A percentile compares a stretch with the other conserved stretches of the same genome.
These are phyloP conservation scores for Agelas oroides DNA, from an alignment of 37 sponge, comb jelly and placozoan genomes.

Conservation along the genomic window DNA sequence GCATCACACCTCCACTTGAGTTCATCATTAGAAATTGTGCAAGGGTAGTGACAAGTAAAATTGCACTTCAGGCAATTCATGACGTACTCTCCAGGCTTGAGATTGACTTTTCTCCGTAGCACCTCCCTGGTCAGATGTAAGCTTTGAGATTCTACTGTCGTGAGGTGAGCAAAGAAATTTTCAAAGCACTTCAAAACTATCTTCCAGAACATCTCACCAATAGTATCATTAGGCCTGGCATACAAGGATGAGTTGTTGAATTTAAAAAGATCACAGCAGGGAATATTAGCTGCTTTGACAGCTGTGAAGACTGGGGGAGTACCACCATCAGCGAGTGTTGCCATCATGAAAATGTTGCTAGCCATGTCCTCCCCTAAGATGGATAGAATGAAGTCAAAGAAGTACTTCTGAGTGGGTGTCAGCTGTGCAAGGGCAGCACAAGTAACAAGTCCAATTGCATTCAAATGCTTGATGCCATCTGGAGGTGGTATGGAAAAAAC, in stretches of 20 bases:
- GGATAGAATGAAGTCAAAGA: slow-evolving; percentile 67
- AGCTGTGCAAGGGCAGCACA: slow-evolving; percentile 65
- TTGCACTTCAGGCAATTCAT: slow-evolving; percentile 75
- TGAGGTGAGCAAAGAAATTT: slow-evolving; percentile 47
- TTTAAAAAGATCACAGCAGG: slow-evolving; percentile 27
- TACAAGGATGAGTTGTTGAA: slow-evolving; percentile 78
- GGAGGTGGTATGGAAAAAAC: slow-evolving; percentile 29
- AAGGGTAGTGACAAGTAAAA: slow-evolving; percentile 69
- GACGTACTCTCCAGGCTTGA: slow-evolving; percentile 51
- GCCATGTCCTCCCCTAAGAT: slow-evolving; percentile 56
- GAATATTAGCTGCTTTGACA: slow-evolving; percentile 57
- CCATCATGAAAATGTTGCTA: slow-evolving; percentile 68
- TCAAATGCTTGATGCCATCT: slow-evolving; percentile 52
- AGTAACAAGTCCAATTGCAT: slow-evolving; percentile 70
- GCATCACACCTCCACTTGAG: slow-evolving; percentile 64
- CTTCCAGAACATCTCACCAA: slow-evolving; percentile 71
- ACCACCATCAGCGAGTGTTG: slow-evolving; percentile 74
- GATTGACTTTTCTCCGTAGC: slow-evolving; percentile 32
- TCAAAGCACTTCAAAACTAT: slow-evolving; percentile 58
- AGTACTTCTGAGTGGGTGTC: slow-evolving; percentile 57
- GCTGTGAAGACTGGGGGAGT: slow-evolving; percentile 61
- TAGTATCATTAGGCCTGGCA: slow-evolving; percentile 9
- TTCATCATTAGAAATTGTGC: slow-evolving; percentile 47
- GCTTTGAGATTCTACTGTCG: slow-evolving; percentile 16
- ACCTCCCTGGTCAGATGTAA: slow-evolving; percentile 62